Evolutionary conservation across 1,140 invertebrate genomes (phyloP).

Genomic region (Eumeta japonica): DNA sequence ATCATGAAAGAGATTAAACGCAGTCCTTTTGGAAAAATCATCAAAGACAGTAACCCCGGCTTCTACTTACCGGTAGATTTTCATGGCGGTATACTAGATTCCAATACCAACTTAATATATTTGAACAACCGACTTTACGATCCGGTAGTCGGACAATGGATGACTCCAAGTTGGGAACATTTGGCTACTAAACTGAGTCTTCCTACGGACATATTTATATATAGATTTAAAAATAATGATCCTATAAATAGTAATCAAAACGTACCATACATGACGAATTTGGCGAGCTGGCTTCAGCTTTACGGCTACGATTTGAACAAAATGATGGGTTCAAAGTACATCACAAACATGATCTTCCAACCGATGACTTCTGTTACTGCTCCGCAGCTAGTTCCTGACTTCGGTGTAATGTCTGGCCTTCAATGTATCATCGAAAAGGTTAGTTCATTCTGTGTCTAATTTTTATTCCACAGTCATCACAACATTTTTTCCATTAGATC

Average conservation of each 20-base stretch:
- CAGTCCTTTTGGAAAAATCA: conserved; percentile 86
- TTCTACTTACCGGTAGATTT: conserved; percentile 92
- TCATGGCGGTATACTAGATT: conserved; percentile 85
- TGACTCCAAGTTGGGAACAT: conserved; percentile 88
- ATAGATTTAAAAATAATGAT: conserved; percentile 89
- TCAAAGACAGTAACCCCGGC: conserved; percentile 86
- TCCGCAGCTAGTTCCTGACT: conserved; percentile 75
- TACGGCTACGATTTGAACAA: conserved; percentile 85
- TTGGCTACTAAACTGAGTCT: conserved; percentile 76
- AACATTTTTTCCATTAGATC: too few relatives aligned
- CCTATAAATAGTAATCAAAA: conserved; percentile 80
- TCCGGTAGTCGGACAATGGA: conserved; percentile 90
- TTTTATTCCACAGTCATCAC: too few relatives aligned
- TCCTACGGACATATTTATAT: conserved; percentile 87
- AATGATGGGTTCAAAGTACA: conserved; percentile 82
- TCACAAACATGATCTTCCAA: conserved; percentile 72
- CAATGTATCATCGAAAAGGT: conserved; percentile 83
- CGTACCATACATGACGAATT: conserved; percentile 79
- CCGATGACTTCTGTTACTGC: conserved; percentile 75
- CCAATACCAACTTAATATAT: conserved; percentile 81
- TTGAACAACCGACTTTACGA: conserved; percentile 86
- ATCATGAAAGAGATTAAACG: conserved; percentile 88
- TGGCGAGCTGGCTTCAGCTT: conserved; percentile 80
- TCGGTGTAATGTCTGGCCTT: conserved; percentile 83
- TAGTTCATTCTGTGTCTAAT: too few relatives aligned